A percentile compares a stretch with the other conserved stretches of the same genome.
These are phyloP conservation scores for Chaenodraco wilsoni DNA, from an alignment of 2,797 vertebrate genomes.

Conservation along the genomic window DNA sequence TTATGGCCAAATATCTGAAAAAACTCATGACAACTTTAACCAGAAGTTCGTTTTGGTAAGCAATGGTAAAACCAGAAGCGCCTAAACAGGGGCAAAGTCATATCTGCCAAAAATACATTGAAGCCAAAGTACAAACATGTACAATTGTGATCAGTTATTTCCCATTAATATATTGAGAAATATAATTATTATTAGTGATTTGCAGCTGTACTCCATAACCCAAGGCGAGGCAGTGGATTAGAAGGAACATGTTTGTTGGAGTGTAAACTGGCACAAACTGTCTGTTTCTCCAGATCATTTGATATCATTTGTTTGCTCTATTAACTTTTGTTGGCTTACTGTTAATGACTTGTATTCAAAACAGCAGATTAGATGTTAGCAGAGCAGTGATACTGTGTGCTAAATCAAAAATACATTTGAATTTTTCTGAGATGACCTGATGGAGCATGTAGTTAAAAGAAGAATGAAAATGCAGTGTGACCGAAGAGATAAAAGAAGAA, in stretches of 20 bases:
- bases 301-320: slow-evolving; percentile 72
- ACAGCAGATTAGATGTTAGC: slow-evolving; percentile 55
- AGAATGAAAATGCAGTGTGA: neutral
- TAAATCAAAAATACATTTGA: slow-evolving; percentile 64
- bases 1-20: no score
- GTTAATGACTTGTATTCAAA: slow-evolving; percentile 67
- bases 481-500: slow-evolving; percentile 1
- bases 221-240: neutral
- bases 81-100: neutral
- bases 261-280: slow-evolving; percentile 40
- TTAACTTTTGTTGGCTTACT: slow-evolving; percentile 62
- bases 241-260: slow-evolving; percentile 25
- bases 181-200: slow-evolving; percentile 8
- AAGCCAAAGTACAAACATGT: neutral
- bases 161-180: slow-evolving; percentile 2
- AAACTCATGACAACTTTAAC: no score
- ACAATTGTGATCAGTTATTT: slow-evolving; percentile 5
- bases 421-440: slow-evolving; percentile 26
- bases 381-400: slow-evolving; percentile 11
- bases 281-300: slow-evolving; percentile 57
- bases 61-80: neutral
- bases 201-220: slow-evolving; percentile 14
- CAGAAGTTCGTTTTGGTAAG: no score
- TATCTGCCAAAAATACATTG: neutral
- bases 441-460: slow-evolving; percentile 4